These are phyloP conservation scores for Prenolepis imparis DNA, from an alignment of 2,888 invertebrate genomes.

Conservation along the genomic window DNA sequence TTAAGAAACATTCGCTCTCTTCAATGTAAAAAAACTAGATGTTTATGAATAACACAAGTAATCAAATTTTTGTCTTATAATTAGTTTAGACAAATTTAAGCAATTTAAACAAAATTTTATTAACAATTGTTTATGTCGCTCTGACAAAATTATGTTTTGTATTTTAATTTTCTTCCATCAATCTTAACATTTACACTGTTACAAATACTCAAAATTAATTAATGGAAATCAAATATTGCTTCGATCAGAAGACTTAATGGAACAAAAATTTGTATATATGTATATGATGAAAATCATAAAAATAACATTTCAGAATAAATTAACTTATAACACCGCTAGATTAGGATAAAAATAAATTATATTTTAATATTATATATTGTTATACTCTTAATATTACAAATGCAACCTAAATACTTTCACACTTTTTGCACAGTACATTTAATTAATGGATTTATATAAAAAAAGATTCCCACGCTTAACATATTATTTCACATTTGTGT, in stretches of 20 bases:
- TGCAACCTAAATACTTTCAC: conserved; percentile 28
- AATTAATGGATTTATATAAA: conserved; percentile 2
- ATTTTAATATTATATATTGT: conserved; percentile 63
- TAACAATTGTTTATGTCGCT: neutral
- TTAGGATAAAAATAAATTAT: conserved; percentile 66
- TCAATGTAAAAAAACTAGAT: neutral
- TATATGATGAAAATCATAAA: neutral
- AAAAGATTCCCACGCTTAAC: neutral
- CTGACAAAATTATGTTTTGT: neutral
- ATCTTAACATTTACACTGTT: neutral
- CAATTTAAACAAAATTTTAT: neutral
- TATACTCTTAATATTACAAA: conserved; percentile 66
- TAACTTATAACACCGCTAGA: neutral
- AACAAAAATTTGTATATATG: neutral
- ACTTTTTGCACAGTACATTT: neutral
- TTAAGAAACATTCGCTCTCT: neutral
- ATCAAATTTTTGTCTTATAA: neutral
- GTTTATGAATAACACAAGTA: neutral
- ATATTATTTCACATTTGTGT: neutral
- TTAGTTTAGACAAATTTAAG: neutral
- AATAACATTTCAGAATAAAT: neutral
- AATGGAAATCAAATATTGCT: neutral
- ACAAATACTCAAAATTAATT: neutral
- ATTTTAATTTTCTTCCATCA: neutral
- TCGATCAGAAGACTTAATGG: neutral